These are phyloP conservation scores for Porphyrio hochstetteri DNA, from an alignment of 2,113 vertebrate genomes.

Conservation along the genomic window DNA sequence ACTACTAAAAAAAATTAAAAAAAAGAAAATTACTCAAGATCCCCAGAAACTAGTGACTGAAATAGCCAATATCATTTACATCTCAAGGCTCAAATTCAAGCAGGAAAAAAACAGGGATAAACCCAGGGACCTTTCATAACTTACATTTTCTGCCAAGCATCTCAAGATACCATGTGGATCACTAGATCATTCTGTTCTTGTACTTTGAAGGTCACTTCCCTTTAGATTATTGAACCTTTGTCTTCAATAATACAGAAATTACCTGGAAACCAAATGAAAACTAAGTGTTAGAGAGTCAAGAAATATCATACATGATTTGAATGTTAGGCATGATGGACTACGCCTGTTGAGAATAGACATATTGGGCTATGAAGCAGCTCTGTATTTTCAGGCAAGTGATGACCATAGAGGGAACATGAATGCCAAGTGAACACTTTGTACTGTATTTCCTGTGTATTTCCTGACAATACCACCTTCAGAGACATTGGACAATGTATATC, in stretches of 20 bases:
- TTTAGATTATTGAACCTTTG: background rate
- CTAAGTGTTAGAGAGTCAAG: background rate
- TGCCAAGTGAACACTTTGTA: background rate
- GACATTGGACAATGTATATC: background rate
- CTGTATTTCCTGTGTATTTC: background rate
- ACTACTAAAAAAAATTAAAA: background rate
- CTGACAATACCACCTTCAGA: background rate
- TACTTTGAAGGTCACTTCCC: background rate
- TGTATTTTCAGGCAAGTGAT: background rate
- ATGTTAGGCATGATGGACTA: background rate
- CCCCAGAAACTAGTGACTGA: background rate
- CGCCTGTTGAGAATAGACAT: background rate
- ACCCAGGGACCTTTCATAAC: background rate
- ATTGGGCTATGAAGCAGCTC: background rate
- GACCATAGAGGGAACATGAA: background rate
- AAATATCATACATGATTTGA: background rate
- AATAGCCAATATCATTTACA: background rate
- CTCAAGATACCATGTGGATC: background rate
- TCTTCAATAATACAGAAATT: background rate
- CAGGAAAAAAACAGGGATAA: background rate
- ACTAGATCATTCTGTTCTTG: background rate
- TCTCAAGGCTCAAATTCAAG: background rate
- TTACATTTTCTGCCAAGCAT: background rate
- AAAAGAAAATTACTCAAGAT: background rate
- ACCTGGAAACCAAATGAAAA: background rate